Conservation (phyloP, 2,888 invertebrate genomes). For the Pseudanteris insignis region DNA sequence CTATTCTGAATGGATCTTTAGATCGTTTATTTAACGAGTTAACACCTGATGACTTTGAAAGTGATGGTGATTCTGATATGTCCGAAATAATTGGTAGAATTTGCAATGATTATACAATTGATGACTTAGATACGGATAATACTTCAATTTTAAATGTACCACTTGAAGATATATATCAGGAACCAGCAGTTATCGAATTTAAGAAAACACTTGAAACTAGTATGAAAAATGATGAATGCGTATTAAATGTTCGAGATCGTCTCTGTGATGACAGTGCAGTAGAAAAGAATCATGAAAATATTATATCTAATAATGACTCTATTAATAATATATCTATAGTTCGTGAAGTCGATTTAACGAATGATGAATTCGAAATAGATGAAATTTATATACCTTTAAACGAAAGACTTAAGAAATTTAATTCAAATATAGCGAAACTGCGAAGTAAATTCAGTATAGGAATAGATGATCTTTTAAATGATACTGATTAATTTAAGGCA, state of each 20-base stretch:
- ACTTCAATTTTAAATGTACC: neutral
- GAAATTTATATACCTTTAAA: slow-evolving; percentile 56
- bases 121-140: neutral
- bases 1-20: slow-evolving; percentile 63
- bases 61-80: slow-evolving; percentile 64
- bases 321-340: neutral
- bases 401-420: slow-evolving; percentile 45
- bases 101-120: neutral
- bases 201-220: neutral
- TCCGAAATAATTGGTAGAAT: slow-evolving; percentile 67
- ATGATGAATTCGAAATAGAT: slow-evolving; percentile 55
- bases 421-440: neutral
- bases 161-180: neutral
- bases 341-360: slow-evolving; percentile 13
- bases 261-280: too few species aligned
- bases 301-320: neutral
- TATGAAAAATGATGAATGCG: neutral
- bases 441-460: slow-evolving; percentile 35
- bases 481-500: slow-evolving; percentile 3
- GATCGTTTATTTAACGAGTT: slow-evolving; percentile 59
- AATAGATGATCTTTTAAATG: slow-evolving; percentile 48
- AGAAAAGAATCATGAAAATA: neutral
- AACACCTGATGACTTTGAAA: slow-evolving; percentile 60
- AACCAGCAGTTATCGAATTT: neutral
- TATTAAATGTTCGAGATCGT: too few species aligned